Evolutionary conservation across 2,797 vertebrate species (phyloP).

Genomic region (Erithacus rubecula): DNA sequence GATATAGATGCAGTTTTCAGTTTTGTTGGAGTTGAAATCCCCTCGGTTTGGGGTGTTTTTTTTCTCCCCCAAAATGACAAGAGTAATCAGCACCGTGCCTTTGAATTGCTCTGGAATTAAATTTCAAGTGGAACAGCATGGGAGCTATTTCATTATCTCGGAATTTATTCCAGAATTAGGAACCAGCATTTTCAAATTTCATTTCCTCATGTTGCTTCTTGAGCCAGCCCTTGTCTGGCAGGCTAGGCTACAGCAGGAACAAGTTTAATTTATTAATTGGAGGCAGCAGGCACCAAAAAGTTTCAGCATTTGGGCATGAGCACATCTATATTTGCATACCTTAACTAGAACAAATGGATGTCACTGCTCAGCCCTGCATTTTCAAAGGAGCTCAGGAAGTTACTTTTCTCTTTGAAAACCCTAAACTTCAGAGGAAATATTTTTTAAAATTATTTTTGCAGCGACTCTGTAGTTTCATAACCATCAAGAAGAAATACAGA

Average conservation of each 20-base stretch:
- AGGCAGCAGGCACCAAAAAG: background rate
- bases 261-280: constrained; percentile 32
- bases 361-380: background rate
- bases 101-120: constrained; percentile 13
- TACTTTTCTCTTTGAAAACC: constrained; percentile 1
- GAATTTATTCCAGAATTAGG: constrained; percentile 21
- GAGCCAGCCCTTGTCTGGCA: constrained; percentile 5
- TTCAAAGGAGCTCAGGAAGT: background rate
- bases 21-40: background rate
- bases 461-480: background rate
- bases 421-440: background rate
- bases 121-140: background rate
- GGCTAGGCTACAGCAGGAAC: background rate
- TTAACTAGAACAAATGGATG: constrained; percentile 24
- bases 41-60: background rate
- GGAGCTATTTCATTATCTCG: constrained; percentile 14
- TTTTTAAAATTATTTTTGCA: background rate
- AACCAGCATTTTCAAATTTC: background rate
- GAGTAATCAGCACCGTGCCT: background rate
- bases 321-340: background rate
- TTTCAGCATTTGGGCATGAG: constrained; percentile 2
- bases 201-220: constrained; percentile 1
- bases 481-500: background rate
- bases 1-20: background rate
- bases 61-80: background rate